Percentiles rank a stretch among this genome's conserved stretches.
phyloP scores from a whole-genome alignment of 2,888 invertebrate genomes.

The Lepidocyrtinus sp. region DNA sequence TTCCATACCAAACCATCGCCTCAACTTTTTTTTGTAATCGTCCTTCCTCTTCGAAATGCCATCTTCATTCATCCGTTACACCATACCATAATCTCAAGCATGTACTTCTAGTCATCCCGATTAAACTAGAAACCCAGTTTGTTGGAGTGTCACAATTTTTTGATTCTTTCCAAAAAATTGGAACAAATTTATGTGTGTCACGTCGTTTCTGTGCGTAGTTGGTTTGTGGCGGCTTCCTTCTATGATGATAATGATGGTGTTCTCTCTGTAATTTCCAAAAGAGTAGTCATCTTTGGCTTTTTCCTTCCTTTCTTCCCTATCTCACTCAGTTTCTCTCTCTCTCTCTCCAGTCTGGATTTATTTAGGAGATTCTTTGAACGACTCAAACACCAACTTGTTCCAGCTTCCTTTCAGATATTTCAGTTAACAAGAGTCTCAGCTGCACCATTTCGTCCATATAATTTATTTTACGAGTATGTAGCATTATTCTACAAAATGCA shows the following conservation, averaged over 20 bases:
- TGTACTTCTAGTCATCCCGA: conserved; percentile 18
- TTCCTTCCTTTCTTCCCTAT: too few relatives aligned
- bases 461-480: neutral
- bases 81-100: conserved; percentile 28
- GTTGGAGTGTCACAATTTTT: conserved; percentile 6
- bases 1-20: conserved; percentile 35
- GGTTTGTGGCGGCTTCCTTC: neutral
- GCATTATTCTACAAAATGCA: neutral
- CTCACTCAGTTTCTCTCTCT: neutral
- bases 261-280: neutral
- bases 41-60: conserved; percentile 25
- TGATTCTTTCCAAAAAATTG: conserved; percentile 20
- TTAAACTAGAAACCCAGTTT: conserved; percentile 58
- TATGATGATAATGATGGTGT: neutral
- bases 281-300: too few relatives aligned
- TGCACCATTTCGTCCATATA: neutral
- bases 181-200: conserved; percentile 19
- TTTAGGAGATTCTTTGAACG: too few relatives aligned
- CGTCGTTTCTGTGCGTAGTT: neutral
- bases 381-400: neutral
- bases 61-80: conserved; percentile 32
- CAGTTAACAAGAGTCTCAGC: neutral
- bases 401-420: neutral
- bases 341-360: too few relatives aligned
- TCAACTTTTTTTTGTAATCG: neutral